Evolutionary conservation across 2,888 invertebrate genomes (phyloP).

Genomic region (Macrophya annulata): DNA sequence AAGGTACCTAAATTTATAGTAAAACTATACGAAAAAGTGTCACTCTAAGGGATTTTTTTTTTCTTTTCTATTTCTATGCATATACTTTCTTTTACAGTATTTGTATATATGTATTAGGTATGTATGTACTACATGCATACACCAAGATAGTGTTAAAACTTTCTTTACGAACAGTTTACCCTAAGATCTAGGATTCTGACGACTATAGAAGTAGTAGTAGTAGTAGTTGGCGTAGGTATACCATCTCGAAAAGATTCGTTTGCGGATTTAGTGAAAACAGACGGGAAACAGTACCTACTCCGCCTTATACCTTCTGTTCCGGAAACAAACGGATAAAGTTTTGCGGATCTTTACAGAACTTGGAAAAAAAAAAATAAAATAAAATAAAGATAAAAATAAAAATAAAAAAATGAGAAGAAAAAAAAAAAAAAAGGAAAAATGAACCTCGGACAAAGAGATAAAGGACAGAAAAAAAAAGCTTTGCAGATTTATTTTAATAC

Average conservation of each 20-base stretch:
- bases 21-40: background rate
- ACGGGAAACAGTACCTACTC: background rate
- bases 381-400: background rate
- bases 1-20: too few relatives aligned
- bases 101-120: background rate
- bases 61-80: background rate
- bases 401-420: background rate
- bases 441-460: background rate
- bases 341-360: background rate
- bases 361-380: background rate
- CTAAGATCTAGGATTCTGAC: constrained; percentile 11
- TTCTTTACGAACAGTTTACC: constrained; percentile 17
- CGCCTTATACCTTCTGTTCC: background rate
- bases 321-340: constrained; percentile 20
- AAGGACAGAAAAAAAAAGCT: background rate
- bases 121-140: background rate
- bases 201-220: background rate
- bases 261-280: constrained; percentile 15
- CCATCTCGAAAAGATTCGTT: constrained; percentile 19
- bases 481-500: constrained; percentile 25
- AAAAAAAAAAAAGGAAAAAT: background rate
- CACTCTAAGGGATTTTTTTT: background rate
- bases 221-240: background rate
- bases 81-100: background rate
- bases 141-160: background rate